Percentiles rank a stretch among this genome's conserved stretches.
These are phyloP conservation scores for Bombycilla garrulus DNA, from an alignment of 2,113 vertebrate species.

Conservation along the genomic window DNA sequence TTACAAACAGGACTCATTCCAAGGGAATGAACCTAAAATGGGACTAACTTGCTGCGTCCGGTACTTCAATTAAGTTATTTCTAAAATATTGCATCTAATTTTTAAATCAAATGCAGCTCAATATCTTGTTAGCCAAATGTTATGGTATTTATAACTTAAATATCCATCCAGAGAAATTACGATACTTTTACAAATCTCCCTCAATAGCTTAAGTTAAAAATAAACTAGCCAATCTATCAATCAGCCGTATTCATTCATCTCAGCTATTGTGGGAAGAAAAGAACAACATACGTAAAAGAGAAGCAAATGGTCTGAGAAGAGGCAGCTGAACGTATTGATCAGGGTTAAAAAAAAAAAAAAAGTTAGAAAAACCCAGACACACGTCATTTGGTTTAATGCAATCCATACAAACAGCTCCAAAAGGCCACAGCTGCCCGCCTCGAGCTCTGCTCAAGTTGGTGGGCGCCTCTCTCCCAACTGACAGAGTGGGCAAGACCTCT, in stretches of 20 bases:
- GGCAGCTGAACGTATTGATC: conserved; percentile 61
- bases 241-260: conserved; percentile 53
- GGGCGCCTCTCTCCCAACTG: not conserved
- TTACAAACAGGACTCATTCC: not conserved
- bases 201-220: conserved; percentile 50
- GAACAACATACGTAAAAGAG: conserved; percentile 19
- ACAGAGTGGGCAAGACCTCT: not conserved
- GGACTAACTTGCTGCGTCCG: not conserved
- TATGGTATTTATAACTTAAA: not conserved
- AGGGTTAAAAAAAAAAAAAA: conserved; percentile 27
- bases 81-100: not conserved
- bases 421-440: conserved; percentile 46
- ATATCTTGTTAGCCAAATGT: conserved; percentile 3
- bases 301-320: conserved; percentile 52
- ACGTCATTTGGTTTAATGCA: conserved; percentile 52
- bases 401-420: conserved; percentile 49
- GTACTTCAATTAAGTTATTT: conserved; percentile 4
- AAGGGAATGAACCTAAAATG: not conserved
- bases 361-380: conserved; percentile 47
- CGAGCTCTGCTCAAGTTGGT: not conserved
- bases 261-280: conserved; percentile 50
- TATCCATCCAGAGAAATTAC: conserved; percentile 7
- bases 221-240: conserved; percentile 48
- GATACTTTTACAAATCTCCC: conserved; percentile 25
- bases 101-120: not conserved